These are phyloP conservation scores for Acronicta aceris DNA, from an alignment of 2,888 invertebrate genomes.

Conservation along the genomic window DNA sequence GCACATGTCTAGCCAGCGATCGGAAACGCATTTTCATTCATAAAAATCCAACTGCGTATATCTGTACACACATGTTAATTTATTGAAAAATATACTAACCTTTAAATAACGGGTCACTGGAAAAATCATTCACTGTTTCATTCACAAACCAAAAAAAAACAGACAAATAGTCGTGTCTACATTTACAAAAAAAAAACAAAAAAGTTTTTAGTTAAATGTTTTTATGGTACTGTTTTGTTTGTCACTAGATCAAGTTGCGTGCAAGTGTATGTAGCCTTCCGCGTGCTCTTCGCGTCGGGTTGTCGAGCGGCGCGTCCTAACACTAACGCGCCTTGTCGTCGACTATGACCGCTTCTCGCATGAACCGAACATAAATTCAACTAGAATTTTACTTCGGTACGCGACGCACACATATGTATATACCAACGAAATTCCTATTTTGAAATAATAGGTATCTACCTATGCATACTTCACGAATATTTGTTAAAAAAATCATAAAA, in stretches of 20 bases:
- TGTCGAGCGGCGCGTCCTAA: constrained; percentile 72
- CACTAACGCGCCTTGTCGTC: constrained; percentile 73
- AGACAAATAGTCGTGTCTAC: constrained; percentile 35
- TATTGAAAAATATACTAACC: constrained; percentile 72
- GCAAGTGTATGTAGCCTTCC: constrained; percentile 60
- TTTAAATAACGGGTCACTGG: constrained; percentile 71
- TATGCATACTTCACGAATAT: constrained; percentile 23
- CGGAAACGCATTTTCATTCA: constrained; percentile 51
- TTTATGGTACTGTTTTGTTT: constrained; percentile 48
- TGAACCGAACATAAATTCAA: constrained; percentile 66
- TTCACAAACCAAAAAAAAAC: constrained; percentile 63
- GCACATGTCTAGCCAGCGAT: constrained; percentile 36
- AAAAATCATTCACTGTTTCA: constrained; percentile 74
- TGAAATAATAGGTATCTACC: constrained; percentile 41
- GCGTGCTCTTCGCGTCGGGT: constrained; percentile 69
- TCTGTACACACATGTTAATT: constrained; percentile 45
- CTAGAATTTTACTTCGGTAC: constrained; percentile 68
- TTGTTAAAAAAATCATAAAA: constrained; percentile 10
- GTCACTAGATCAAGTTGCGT: constrained; percentile 60
- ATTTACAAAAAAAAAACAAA: constrained; percentile 28
- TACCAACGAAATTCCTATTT: constrained; percentile 52
- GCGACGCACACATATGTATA: constrained; percentile 53
- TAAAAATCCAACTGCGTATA: constrained; percentile 41
- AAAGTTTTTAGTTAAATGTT: constrained; percentile 32
- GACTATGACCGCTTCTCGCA: constrained; percentile 72